Conservation (phyloP, 2,888 invertebrate genomes). For the Callosobruchus maculatus region DNA sequence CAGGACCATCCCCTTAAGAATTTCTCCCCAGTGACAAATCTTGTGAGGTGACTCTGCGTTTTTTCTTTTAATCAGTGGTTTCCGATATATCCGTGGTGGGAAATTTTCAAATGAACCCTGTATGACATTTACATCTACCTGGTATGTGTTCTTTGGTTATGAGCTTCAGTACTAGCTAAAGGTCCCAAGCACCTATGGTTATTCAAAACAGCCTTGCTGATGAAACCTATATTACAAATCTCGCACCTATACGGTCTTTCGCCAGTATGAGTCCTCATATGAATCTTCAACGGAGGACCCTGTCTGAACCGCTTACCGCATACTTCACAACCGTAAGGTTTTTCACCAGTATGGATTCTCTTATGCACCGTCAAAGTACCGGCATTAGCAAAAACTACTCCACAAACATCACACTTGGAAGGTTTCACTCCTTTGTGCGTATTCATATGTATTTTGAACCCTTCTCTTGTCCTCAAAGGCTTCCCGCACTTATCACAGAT, state of each 20-base stretch:
- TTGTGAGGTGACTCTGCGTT: too few relatives aligned
- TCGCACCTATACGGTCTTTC: constrained; percentile 36
- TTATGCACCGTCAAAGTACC: constrained; percentile 51
- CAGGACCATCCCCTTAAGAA: too few relatives aligned
- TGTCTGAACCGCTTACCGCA: constrained; percentile 57
- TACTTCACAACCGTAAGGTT: constrained; percentile 54
- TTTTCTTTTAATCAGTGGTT: too few relatives aligned
- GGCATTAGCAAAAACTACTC: constrained; percentile 44
- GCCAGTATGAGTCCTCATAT: constrained; percentile 54
- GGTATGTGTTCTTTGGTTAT: neutral
- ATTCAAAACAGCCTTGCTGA: constrained; percentile 40
- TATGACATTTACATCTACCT: neutral
- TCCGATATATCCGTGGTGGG: too few relatives aligned
- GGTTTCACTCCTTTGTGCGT: constrained; percentile 43
- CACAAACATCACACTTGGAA: constrained; percentile 40
- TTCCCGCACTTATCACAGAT: constrained; percentile 36
- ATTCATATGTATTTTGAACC: constrained; percentile 31
- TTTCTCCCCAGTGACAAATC: too few relatives aligned
- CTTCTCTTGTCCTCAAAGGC: constrained; percentile 16
- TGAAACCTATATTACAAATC: constrained; percentile 17
- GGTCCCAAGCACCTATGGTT: neutral
- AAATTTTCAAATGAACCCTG: too few relatives aligned
- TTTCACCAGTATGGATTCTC: constrained; percentile 54
- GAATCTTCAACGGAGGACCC: constrained; percentile 52
- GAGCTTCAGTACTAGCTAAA: neutral